Evolutionary conservation across 1,140 invertebrate species (phyloP).

Genomic region (Berghia stephanieae): DNA sequence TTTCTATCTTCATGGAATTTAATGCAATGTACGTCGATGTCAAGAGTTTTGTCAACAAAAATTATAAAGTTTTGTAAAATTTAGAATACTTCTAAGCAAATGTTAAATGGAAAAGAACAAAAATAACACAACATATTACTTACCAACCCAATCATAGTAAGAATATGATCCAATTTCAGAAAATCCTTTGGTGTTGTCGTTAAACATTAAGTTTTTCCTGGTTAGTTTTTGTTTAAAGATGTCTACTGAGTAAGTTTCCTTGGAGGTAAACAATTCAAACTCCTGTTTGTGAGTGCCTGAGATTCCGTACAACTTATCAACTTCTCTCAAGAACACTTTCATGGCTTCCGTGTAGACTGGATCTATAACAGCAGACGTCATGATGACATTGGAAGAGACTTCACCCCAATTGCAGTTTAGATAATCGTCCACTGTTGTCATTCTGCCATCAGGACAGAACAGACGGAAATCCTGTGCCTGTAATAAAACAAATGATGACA

Average conservation of each 20-base stretch:
- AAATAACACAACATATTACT: constrained; percentile 35
- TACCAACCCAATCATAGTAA: constrained; percentile 64
- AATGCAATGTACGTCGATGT: too few species aligned
- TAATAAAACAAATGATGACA: background rate
- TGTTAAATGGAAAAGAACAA: too few species aligned
- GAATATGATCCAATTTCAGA: constrained; percentile 53
- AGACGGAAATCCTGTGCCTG: constrained; percentile 77
- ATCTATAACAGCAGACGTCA: constrained; percentile 52
- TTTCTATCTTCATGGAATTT: too few species aligned
- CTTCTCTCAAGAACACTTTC: constrained; percentile 50
- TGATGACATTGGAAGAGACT: constrained; percentile 85
- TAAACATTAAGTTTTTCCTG: constrained; percentile 60
- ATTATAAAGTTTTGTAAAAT: too few species aligned
- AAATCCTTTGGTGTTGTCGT: constrained; percentile 58
- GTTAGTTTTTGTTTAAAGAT: constrained; percentile 32
- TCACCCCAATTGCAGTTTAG: constrained; percentile 70
- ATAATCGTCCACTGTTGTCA: constrained; percentile 47
- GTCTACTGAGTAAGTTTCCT: constrained; percentile 28
- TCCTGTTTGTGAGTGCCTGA: constrained; percentile 35
- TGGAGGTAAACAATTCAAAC: constrained; percentile 51
- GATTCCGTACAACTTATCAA: constrained; percentile 46
- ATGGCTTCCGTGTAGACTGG: constrained; percentile 37
- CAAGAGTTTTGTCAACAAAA: too few species aligned
- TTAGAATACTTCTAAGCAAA: too few species aligned
- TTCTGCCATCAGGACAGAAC: constrained; percentile 82